Evolutionary conservation across 2,888 invertebrate species (phyloP).

Genomic region (Antheraea yamamai): DNA sequence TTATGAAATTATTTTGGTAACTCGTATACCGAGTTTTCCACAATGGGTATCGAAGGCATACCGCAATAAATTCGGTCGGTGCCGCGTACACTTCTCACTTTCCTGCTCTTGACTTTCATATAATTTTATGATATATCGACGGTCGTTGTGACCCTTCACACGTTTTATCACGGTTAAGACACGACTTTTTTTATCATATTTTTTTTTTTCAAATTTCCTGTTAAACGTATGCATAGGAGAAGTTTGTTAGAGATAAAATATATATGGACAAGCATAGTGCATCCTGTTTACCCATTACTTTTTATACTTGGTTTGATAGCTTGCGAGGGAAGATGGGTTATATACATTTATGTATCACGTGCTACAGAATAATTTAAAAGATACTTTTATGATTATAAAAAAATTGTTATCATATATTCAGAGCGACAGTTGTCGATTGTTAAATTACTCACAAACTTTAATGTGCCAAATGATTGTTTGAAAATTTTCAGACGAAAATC

Average conservation of each 20-base stretch:
- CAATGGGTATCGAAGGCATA: constrained; percentile 79
- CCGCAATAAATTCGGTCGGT: constrained; percentile 72
- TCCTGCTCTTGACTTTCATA: constrained; percentile 80
- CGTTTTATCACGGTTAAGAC: constrained; percentile 70
- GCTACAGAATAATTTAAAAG: background rate
- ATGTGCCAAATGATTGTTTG: background rate
- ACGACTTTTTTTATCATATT: constrained; percentile 42
- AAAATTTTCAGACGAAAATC: background rate
- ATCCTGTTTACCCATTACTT: constrained; percentile 38
- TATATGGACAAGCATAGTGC: constrained; percentile 39
- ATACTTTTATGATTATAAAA: background rate
- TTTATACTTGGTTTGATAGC: constrained; percentile 20
- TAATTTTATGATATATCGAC: constrained; percentile 80
- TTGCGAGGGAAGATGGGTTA: constrained; percentile 1
- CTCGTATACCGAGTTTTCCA: constrained; percentile 66
- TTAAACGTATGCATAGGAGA: constrained; percentile 60
- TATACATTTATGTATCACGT: constrained; percentile 2
- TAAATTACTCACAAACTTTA: background rate
- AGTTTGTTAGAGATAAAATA: constrained; percentile 54
- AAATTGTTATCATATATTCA: background rate
- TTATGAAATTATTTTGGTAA: constrained; percentile 66
- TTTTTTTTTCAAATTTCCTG: constrained; percentile 52
- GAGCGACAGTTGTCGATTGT: background rate
- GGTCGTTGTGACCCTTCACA: constrained; percentile 77
- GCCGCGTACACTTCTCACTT: constrained; percentile 75